Base-by-base conservation (phyloP, 2,888 invertebrate species). In the Agrochola litura region DNA sequence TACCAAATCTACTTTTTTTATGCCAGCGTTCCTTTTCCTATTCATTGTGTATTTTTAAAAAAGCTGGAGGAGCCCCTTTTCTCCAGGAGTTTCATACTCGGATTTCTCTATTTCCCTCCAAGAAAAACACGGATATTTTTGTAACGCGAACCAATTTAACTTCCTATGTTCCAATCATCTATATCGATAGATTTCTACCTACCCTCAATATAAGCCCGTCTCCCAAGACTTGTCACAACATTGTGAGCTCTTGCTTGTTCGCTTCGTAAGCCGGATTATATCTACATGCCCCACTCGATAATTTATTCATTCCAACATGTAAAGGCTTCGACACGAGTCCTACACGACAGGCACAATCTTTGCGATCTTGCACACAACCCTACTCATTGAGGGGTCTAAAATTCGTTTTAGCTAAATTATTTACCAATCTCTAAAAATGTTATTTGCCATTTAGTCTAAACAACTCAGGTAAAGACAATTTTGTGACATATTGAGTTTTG, bases 291-390 rank as follows among this genome's bases (percentile, higher is more conserved):
- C 56, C 49, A 52, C 73, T 63, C 70, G 61, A 70, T 82, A 82
- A 84, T 82, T 84, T 82, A 82, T 82, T 84, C 82, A 74, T 80
- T 66, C 25, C 4, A 66, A 84, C 69, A 71, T 84, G 74, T 79
- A 67, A 22, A 61, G 63, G 63, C 70, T 71, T 74, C 58, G 63
- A 79, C 66, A 68, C 61, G 41, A 49, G 67, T 76, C 10, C 41
- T 66, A 66, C 65, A 71, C 74, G 81, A 81, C 82, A 58, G 58
- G 43, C 76, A 37, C 43, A 60, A 81, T 75, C 52, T 60, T 54
- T 14, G 52, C 37, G 37, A 65, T 64, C 63, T 80, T 49, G 54
- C 41, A 74, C 75, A 22, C 52, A 46, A 81, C 52, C 25, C 81
- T 74, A 46, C 65, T 58, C 81, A 22, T n/a, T 22, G 5, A 8